Base-by-base conservation (phyloP, 2,797 vertebrate genomes). In the Podargus strigoides region DNA sequence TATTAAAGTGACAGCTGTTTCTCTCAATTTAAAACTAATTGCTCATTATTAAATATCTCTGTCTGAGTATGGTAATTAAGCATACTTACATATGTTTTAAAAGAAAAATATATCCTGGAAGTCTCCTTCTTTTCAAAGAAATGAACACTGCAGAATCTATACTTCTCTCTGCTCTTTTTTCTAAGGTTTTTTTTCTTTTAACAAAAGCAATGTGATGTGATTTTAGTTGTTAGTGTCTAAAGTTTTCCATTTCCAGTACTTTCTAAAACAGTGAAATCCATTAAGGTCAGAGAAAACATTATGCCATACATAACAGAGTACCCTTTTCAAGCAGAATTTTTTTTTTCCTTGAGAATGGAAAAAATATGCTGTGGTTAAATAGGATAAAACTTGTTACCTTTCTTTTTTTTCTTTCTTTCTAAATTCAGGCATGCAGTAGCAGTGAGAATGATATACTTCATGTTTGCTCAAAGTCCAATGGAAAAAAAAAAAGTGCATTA, bases 231-330 rank as follows among this genome's bases (percentile, higher is more conserved):
- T 93, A 86, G 23, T 72, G 41, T 66, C 60, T 70, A 91, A 82
- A 81, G 80, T 94, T 97, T 97, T 97, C 95, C 81, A 85, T 70
- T 94, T 93, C 68, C 90, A 95, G 21, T 69, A n/a, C 59, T 95
- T 97, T 96, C 88, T 94, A 93, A 95, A 97, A 95, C 46, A 96
- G 92, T 60, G 66, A 94, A 95, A 90, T 67, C 41, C 44, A 72
- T 49, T 94, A 83, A 95, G 93, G 79, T 93, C 77, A 94, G 77
- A 97, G 89, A 95, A 97, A 96, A 97, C 83, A 85, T 96, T 95
- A 97, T 96, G 76, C 73, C 94, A 94, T 72, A 94, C 42, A 79
- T 82, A 96, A 94, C 52, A 97, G 87, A 95, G 88, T 96, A 94
- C 91, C 39, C 73, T 96, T 97, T 97, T 97, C 94, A 96, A 93